Conservation (phyloP, 1,140 invertebrate species). For the Aphelinus certus region DNA sequence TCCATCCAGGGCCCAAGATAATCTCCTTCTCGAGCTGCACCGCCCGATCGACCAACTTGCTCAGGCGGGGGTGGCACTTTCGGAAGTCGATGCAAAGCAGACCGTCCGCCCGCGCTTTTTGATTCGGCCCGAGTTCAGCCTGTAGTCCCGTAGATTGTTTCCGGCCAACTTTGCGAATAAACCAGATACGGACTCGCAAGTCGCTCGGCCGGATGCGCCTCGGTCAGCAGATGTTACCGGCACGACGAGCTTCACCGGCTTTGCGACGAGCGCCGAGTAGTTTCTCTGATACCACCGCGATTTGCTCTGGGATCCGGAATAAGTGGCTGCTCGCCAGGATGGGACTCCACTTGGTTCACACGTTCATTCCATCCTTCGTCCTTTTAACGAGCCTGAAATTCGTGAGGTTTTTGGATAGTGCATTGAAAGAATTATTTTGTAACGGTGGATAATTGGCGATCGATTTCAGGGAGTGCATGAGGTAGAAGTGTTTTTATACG, state of each 20-base stretch:
- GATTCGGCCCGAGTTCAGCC: not conserved
- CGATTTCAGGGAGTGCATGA: too few relatives aligned
- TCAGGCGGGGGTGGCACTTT: conserved; percentile 2
- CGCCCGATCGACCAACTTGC: conserved; percentile 16
- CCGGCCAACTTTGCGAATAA: conserved; percentile 38
- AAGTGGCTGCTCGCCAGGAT: too few relatives aligned
- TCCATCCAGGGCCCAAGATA: not conserved
- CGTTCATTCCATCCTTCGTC: too few relatives aligned
- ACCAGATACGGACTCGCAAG: not conserved
- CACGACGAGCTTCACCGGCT: not conserved
- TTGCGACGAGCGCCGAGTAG: not conserved
- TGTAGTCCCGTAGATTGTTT: conserved; percentile 14
- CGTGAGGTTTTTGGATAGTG: too few relatives aligned
- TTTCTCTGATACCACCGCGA: too few relatives aligned
- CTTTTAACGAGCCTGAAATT: too few relatives aligned
- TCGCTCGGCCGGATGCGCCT: conserved; percentile 5
- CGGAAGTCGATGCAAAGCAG: conserved; percentile 35
- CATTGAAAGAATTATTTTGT: too few relatives aligned
- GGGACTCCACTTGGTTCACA: too few relatives aligned
- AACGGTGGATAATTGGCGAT: too few relatives aligned
- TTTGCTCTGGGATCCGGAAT: too few relatives aligned
- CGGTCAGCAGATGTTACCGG: conserved; percentile 30
- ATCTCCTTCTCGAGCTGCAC: not conserved
- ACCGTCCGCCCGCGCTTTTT: not conserved
- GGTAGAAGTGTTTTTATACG: too few relatives aligned